Evolutionary conservation across 2,113 vertebrate genomes (phyloP).

Genomic region (Danionella cerebrum): DNA sequence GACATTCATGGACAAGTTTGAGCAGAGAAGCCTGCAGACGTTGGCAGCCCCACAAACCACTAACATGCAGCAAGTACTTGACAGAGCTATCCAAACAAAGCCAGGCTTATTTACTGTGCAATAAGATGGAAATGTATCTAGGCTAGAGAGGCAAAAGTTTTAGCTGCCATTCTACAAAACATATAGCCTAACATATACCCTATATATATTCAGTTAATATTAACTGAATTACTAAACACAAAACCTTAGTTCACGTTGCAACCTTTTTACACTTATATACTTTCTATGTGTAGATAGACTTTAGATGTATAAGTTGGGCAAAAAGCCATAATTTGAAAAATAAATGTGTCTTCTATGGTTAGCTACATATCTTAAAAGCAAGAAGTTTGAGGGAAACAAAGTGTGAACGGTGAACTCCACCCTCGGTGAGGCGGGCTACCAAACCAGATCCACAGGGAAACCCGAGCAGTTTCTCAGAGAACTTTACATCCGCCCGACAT

Average conservation of each 20-base stretch:
- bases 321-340: too few relatives aligned
- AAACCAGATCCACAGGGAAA: neutral
- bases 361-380: neutral
- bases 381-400: neutral
- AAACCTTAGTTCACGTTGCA: neutral
- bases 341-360: neutral
- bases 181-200: too few relatives aligned
- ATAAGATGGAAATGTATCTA: neutral
- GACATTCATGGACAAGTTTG: slow-evolving; percentile 20
- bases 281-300: too few relatives aligned
- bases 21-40: slow-evolving; percentile 7
- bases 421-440: neutral
- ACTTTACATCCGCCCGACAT: neutral
- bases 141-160: neutral
- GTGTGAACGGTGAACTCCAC: neutral
- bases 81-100: neutral
- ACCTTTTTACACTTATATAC: neutral
- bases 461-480: neutral
- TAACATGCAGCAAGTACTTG: neutral
- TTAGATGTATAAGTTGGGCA: too few relatives aligned
- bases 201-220: neutral
- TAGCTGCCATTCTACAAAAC: neutral
- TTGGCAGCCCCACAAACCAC: neutral
- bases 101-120: slow-evolving; percentile 1
- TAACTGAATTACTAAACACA: neutral